A percentile compares a stretch with the other conserved stretches of the same genome.
These are phyloP conservation scores for Thera britannica DNA, from an alignment of 2,888 invertebrate genomes.

Conservation along the genomic window DNA sequence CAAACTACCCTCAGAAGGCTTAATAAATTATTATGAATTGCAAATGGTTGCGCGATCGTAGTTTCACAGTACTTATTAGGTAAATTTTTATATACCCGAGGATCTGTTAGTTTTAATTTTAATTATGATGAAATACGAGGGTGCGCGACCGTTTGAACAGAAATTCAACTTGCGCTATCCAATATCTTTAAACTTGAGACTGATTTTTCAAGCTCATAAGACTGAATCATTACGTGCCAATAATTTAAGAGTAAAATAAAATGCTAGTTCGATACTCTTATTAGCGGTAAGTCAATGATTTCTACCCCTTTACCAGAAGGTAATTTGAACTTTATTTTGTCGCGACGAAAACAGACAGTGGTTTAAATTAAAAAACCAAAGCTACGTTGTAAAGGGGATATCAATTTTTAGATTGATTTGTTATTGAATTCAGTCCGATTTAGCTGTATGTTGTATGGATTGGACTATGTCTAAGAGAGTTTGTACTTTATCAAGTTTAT, in stretches of 20 bases:
- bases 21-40: neutral
- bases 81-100: constrained; percentile 16
- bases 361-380: constrained; percentile 33
- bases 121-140: constrained; percentile 9
- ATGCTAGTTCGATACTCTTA: constrained; percentile 22
- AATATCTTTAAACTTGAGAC: constrained; percentile 36
- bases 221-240: constrained; percentile 48
- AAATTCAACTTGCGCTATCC: constrained; percentile 13
- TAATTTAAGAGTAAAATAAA: constrained; percentile 35
- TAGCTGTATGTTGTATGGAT: constrained; percentile 5
- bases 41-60: constrained; percentile 24
- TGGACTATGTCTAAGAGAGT: constrained; percentile 43
- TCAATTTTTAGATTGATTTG: constrained; percentile 31
- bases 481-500: constrained; percentile 42
- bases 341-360: constrained; percentile 31
- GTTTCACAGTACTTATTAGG: constrained; percentile 17
- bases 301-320: constrained; percentile 46
- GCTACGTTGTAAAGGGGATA: constrained; percentile 43
- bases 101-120: constrained; percentile 1
- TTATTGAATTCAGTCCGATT: constrained; percentile 9
- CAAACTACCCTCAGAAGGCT: constrained; percentile 14
- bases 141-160: constrained; percentile 11
- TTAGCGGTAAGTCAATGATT: constrained; percentile 40
- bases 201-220: constrained; percentile 42
- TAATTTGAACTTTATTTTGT: constrained; percentile 37